A percentile compares a stretch with the other conserved stretches of the same genome.
Evolutionary conservation across 2,113 vertebrate species (phyloP).

Genomic region (Myrmecobius fasciatus): DNA sequence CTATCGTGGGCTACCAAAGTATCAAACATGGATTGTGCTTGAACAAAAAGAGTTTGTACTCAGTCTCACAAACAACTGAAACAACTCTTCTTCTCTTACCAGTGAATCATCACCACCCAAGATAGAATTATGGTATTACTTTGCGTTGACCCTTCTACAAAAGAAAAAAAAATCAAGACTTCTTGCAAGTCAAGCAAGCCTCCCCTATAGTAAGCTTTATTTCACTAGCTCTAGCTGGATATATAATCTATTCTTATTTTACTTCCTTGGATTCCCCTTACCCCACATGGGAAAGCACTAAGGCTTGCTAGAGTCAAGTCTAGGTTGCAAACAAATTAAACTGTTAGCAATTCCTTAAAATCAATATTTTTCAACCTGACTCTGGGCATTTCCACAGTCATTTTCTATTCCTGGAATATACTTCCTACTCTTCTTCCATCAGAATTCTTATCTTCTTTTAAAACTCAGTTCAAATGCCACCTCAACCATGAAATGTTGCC

Average conservation of each 20-base stretch:
- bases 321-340: too few species aligned
- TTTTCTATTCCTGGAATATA: too few species aligned
- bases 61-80: neutral
- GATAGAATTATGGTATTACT: neutral
- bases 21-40: neutral
- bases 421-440: too few species aligned
- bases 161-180: neutral
- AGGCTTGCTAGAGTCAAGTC: neutral
- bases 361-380: too few species aligned
- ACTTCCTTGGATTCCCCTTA: neutral
- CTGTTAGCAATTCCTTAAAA: too few species aligned
- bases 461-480: too few species aligned
- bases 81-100: neutral
- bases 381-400: too few species aligned
- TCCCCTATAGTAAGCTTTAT: neutral
- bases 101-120: neutral
- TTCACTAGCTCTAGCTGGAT: neutral
- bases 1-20: neutral
- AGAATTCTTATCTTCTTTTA: too few species aligned
- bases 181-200: neutral
- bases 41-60: neutral
- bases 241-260: neutral
- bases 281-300: neutral
- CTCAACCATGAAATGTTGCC: too few species aligned
- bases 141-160: neutral